Conservation (phyloP, 1,140 invertebrate genomes). For the Penaeus indicus region DNA sequence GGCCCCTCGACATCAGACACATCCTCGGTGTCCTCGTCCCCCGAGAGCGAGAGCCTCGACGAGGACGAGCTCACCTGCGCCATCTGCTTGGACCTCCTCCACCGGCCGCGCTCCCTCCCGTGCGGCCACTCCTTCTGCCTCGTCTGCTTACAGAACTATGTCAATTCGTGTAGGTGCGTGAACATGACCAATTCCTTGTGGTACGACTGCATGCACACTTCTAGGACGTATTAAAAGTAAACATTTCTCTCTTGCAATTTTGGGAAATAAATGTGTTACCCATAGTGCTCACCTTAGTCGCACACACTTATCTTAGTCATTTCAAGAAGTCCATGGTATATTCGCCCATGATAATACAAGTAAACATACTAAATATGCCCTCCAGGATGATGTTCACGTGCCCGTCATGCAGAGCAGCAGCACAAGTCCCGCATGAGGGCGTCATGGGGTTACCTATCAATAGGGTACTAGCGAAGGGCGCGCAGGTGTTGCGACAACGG, state of each 20-base stretch:
- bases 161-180: conserved; percentile 65
- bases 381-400: conserved; percentile 60
- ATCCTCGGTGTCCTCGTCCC: conserved; percentile 11
- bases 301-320: too few species aligned
- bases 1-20: background rate
- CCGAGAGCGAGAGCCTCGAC: conserved; percentile 5
- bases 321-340: background rate
- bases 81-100: conserved; percentile 79
- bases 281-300: too few species aligned
- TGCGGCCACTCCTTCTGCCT: conserved; percentile 74
- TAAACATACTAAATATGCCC: background rate
- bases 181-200: too few species aligned
- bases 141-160: conserved; percentile 75
- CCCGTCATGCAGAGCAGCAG: conserved; percentile 62
- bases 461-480: conserved; percentile 71
- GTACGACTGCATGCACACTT: background rate
- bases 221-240: background rate
- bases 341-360: background rate
- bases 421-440: conserved; percentile 68
- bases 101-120: conserved; percentile 77
- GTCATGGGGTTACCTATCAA: conserved; percentile 73
- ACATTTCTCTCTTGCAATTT: background rate
- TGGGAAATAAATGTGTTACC: too few species aligned
- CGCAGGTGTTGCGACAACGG: conserved; percentile 34
- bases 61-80: conserved; percentile 80